Base-by-base conservation (phyloP, 1,140 invertebrate genomes). In the Heliconius himera region DNA sequence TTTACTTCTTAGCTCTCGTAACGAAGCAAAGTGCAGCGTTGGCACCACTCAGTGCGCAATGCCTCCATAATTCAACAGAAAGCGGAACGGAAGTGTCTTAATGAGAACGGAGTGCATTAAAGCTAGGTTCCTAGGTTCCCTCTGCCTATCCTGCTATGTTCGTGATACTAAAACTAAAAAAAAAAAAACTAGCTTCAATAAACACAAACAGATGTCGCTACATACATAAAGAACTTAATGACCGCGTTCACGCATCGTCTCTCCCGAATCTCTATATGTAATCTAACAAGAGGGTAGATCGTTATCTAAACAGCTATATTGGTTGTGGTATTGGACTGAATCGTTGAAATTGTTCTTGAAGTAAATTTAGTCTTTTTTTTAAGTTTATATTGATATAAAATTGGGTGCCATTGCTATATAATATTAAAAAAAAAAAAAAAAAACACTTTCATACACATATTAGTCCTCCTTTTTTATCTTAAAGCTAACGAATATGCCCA, bases 251-350 rank as follows among this genome's bases (percentile, higher is more conserved):
- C 88, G 90, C 90, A 89, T 86, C 82, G 81, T 66, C 66, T 80
- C 84, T 75, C 38, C 60, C 60, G 76, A 60, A 75, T 77, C 76
- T 74, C 60, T 66, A 66, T 16, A 26, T 49, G 79, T 76, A 74
- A 77, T 81, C 79, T 76, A 36, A 79, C 60, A 83, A 77, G 84
- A 84, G 89, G 89, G 89, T 89, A 91, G 90, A 91, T 91, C 86
- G 36, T 49, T 77, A 91, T 91, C 90, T 90, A 76, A 89, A 89
- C 86, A 83, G 83, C 87, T 83, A 76, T 76, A 76, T 76, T 49
- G 60, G 74, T 46, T 41, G 33, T 70, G 83, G 80, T 87, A 90
- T 87, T 82, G 84, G 77, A 73, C 73, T 33, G 71, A 60, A 75
- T 76, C 54, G 66, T 79, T 75, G 51, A 70, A 66, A 66, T 66